These are phyloP conservation scores for Bufotes viridis DNA, from an alignment of 2,797 vertebrate genomes.

Conservation along the genomic window DNA sequence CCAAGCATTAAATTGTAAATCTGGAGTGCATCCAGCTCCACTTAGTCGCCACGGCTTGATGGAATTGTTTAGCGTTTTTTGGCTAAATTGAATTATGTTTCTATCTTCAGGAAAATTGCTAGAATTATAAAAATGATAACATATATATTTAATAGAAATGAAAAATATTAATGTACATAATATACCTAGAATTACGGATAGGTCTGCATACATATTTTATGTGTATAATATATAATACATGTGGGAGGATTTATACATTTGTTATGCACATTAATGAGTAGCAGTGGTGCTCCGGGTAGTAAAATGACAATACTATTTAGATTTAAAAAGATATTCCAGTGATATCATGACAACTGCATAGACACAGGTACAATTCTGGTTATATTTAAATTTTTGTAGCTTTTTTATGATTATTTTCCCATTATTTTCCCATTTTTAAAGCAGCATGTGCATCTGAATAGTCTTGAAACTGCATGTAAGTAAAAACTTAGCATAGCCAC, in stretches of 20 bases:
- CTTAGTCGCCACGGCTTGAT: not conserved
- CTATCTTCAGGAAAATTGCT: not conserved
- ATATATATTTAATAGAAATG: constrained; percentile 9
- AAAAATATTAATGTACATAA: not conserved
- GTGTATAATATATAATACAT: constrained; percentile 11
- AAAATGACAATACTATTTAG: not conserved
- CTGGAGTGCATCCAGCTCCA: constrained; percentile 23
- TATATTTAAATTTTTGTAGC: no score
- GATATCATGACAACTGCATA: no score
- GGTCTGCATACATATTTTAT: not conserved
- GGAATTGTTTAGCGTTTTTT: not conserved
- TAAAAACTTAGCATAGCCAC: no score
- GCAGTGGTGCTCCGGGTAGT: not conserved
- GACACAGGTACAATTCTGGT: no score
- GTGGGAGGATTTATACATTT: not conserved
- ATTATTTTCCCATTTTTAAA: no score
- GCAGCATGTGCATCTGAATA: no score
- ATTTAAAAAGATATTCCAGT: not conserved
- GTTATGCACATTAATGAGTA: not conserved
- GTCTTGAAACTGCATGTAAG: no score
- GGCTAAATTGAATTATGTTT: not conserved
- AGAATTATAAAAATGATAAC: not conserved
- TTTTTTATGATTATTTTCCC: no score
- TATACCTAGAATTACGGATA: not conserved
- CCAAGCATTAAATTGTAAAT: constrained; percentile 45